These are phyloP conservation scores for Galerucella calmariensis DNA, from an alignment of 2,888 invertebrate genomes.

Conservation along the genomic window DNA sequence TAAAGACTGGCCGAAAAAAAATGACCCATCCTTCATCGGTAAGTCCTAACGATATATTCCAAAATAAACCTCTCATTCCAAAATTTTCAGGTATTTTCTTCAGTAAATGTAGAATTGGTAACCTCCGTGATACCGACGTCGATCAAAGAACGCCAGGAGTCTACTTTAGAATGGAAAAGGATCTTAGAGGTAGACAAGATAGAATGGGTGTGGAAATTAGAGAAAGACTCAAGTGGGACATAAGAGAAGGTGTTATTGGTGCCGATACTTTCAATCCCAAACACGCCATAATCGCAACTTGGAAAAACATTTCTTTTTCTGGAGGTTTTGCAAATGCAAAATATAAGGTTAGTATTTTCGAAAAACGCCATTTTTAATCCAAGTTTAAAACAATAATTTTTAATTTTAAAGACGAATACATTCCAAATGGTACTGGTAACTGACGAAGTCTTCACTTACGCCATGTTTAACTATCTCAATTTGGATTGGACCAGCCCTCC, in stretches of 20 bases:
- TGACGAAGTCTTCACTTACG: slow-evolving; percentile 94
- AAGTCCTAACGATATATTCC: slow-evolving; percentile 3
- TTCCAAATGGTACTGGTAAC: slow-evolving; percentile 95
- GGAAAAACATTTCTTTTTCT: slow-evolving; percentile 95
- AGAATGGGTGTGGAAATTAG: slow-evolving; percentile 87
- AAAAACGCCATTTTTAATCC: neutral
- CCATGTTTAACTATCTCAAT: slow-evolving; percentile 92
- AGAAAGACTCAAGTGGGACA: slow-evolving; percentile 88
- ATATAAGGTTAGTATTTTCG: slow-evolving; percentile 44
- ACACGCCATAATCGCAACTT: slow-evolving; percentile 90
- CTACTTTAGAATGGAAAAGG: slow-evolving; percentile 81
- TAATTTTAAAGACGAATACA: slow-evolving; percentile 81
- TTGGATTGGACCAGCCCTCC: slow-evolving; percentile 93
- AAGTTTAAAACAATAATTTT: slow-evolving; percentile 3
- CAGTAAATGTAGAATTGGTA: slow-evolving; percentile 78
- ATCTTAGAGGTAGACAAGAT: slow-evolving; percentile 79
- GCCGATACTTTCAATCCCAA: slow-evolving; percentile 91
- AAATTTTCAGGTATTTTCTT: slow-evolving; percentile 75
- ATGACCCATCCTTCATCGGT: slow-evolving; percentile 94
- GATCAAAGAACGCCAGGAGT: slow-evolving; percentile 84
- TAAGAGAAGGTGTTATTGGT: slow-evolving; percentile 90
- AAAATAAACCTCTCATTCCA: neutral
- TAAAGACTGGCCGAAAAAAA: slow-evolving; percentile 85
- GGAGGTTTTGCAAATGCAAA: slow-evolving; percentile 74
- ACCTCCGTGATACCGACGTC: slow-evolving; percentile 75